Evolutionary conservation across 1,140 invertebrate genomes (phyloP), one percentile per base, ranked within the genome.

Genomic region (Batillaria attramentaria): DNA sequence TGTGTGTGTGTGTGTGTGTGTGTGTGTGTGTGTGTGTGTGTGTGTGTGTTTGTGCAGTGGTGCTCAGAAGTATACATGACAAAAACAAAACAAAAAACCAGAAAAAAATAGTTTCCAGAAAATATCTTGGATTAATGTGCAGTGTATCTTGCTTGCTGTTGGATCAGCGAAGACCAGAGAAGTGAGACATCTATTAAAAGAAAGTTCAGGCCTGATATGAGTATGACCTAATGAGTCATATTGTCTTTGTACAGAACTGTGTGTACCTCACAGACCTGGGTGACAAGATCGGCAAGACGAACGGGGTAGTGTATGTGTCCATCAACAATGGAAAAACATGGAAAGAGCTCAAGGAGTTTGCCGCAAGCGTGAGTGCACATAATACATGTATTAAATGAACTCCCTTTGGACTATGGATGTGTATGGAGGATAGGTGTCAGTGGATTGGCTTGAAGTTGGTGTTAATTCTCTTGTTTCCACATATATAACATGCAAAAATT

Each of bases 261-360:
- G 87, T 89, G 6, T 89, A 84, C 77, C 81, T 85, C 60, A 89
- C 86, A 39, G 88, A 89, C 35, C 65, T 88, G 24, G 88, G 87
- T 8, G 77, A 88, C 79, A 87, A 87, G 50, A 85, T 88, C 46
- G 82, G 85, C 28, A 83, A 83, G 69, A 78, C 81, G 0, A 66
- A 74, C 16, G 85, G 80, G 3, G 81, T 86, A 2, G 85, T 90
- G 0, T 90, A 89, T 81, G 87, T 91, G 18, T 88, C 86, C 8
- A 88, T 86, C 18, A 85, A 88, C 70, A 85, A 85, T 75, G 86
- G 87, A 33, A 65, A 68, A 16, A 84, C 81, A 0, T 90, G 88
- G 88, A 84, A 84, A 42, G 83, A 87, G 41, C 85, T 90, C 3
- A 79, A 84, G 41, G 84, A 87, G 6, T 90, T 90, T 84, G 85